A percentile compares a stretch with the other conserved stretches of the same genome.
Conservation (phyloP, 2,888 invertebrate genomes). For the Drosophila tanythrix region DNA sequence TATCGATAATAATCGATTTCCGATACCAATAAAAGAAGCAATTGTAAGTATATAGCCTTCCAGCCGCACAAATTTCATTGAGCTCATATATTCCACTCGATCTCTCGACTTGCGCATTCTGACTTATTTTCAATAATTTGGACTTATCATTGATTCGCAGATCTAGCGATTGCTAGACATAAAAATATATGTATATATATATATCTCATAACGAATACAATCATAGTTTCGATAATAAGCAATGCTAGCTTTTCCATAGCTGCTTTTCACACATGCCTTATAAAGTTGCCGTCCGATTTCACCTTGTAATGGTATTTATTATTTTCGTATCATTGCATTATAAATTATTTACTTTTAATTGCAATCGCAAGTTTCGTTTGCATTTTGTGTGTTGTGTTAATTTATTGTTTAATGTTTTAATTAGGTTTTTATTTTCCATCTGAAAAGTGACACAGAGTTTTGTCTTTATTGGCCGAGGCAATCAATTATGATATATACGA, state of each 20-base stretch:
- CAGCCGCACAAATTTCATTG: not conserved
- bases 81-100: not conserved
- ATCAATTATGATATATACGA: conserved; percentile 61
- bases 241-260: not conserved
- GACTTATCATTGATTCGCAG: too few relatives aligned
- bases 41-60: not conserved
- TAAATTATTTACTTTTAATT: conserved; percentile 25
- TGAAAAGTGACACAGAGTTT: conserved; percentile 21
- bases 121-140: not conserved
- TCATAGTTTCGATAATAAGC: not conserved
- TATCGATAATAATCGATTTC: not conserved
- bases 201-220: not conserved
- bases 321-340: conserved; percentile 13
- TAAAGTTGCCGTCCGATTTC: conserved; percentile 25
- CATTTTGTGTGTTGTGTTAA: conserved; percentile 32
- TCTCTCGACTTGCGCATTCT: not conserved
- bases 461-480: conserved; percentile 27
- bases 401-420: conserved; percentile 56
- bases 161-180: not conserved
- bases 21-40: not conserved
- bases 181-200: not conserved
- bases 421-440: conserved; percentile 30
- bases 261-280: conserved; percentile 29
- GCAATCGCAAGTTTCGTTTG: conserved; percentile 16
- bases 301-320: conserved; percentile 68